phyloP scores from a whole-genome alignment of 1,140 invertebrate genomes.

The Oscheius sp. region DNA sequence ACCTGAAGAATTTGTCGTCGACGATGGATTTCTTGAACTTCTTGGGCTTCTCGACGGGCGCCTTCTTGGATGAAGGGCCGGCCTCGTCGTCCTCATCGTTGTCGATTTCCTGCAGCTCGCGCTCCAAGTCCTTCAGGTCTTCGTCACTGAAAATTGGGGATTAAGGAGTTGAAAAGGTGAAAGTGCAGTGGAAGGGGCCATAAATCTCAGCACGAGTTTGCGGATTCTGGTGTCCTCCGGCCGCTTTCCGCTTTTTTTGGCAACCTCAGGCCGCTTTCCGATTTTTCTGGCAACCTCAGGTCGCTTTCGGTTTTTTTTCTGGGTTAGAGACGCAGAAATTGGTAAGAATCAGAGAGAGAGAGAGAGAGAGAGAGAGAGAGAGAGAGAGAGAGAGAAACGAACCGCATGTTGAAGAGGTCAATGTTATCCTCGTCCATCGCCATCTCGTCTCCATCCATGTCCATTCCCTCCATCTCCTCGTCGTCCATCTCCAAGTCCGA shows the following conservation, averaged over 20 bases:
- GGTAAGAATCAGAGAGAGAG: neutral
- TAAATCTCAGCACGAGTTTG: neutral
- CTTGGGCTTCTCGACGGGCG: neutral
- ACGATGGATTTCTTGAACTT: slow-evolving; percentile 18
- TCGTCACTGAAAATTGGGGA: neutral
- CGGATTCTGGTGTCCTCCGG: no score
- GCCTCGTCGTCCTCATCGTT: neutral
- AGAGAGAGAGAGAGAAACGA: no score
- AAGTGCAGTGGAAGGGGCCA: neutral
- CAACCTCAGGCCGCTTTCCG: no score
- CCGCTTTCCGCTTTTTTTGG: no score
- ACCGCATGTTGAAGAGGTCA: neutral
- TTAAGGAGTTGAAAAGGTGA: neutral
- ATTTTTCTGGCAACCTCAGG: no score
- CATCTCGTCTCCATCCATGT: neutral
- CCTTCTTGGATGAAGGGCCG: neutral
- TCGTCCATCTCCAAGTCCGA: neutral
- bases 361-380: neutral
- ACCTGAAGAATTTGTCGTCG: slow-evolving; percentile 25
- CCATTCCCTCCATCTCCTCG: neutral
- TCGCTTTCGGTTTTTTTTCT: neutral
- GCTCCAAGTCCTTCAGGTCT: slow-evolving; percentile 10
- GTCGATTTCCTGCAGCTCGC: slow-evolving; percentile 16
- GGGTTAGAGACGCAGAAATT: neutral
- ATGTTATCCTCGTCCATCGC: neutral